Conservation (phyloP, 2,113 vertebrate species). For the Microtus richardsoni region DNA sequence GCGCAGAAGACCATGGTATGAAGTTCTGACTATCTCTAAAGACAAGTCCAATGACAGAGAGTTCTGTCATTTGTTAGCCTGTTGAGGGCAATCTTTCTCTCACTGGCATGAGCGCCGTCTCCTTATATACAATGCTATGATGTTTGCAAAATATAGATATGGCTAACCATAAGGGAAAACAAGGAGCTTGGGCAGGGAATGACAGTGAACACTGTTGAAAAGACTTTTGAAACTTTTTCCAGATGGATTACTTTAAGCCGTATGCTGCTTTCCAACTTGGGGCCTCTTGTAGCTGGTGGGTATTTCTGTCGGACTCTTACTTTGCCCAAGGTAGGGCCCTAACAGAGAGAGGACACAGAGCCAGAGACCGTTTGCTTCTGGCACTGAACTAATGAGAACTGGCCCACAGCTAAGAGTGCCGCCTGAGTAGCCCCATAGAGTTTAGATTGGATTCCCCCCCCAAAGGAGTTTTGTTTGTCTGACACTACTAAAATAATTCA, state of each 20-base stretch:
- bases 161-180: not conserved
- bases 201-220: not conserved
- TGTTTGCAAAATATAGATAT: not conserved
- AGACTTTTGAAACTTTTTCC: not conserved
- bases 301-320: not conserved
- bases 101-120: not conserved
- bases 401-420: not conserved
- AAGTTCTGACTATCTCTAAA: not conserved
- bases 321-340: not conserved
- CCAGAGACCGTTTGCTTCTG: constrained; percentile 15
- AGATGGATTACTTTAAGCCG: not conserved
- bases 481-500: constrained; percentile 15
- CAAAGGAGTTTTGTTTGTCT: constrained; percentile 36
- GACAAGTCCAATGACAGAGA: not conserved
- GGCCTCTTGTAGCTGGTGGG: not conserved
- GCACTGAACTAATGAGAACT: constrained; percentile 43
- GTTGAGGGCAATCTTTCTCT: not conserved
- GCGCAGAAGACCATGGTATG: constrained; percentile 97
- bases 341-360: not conserved
- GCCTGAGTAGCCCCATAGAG: not conserved
- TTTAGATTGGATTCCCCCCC: constrained; percentile 9
- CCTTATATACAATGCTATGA: not conserved
- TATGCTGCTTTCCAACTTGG: not conserved
- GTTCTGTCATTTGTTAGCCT: not conserved
- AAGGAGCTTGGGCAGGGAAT: not conserved